Base-by-base conservation (phyloP, 2,113 vertebrate species). In the Odontophorus gujanensis region DNA sequence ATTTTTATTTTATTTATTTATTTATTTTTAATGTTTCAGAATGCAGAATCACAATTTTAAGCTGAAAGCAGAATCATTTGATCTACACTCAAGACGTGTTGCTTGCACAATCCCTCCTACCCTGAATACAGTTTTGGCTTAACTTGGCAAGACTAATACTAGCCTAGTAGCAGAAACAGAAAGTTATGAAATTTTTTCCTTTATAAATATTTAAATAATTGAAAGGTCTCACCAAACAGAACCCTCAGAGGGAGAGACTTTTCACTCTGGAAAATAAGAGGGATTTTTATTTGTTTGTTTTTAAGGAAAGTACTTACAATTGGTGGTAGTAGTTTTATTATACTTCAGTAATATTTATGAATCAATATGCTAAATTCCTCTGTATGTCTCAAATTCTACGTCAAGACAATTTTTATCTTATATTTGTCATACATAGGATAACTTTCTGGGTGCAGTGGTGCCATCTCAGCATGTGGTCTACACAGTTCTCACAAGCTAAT, bases 401-500 rank as follows among this genome's bases (percentile, higher is more conserved):
- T 89, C 66, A 58, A 92, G 73, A 84, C 75, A 92, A 42, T 47
- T 90, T 94, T 90, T 69, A 72, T 88, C 73, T 95, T 63, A 13
- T 62, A 62, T 80, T 84, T 71, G 78, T 65, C 67, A 73, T 62
- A 87, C 79, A 55, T 57, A 74, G 51, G 72, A 83, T 59, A 92
- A 92, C 34, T 81, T 89, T 58, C 19, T 77, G 71, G 47, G 50
- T 28, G 63, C 71, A 82, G 62, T 53, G 74, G 81, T 89, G 66
- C 32, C 81, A 89, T 38, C 94, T 74, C 95, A 87, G 95, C 72
- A 55, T 89, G 96, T 22, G 57, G 83, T 88, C 73, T 42, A 90
- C 88, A 79, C 77, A 61, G 43, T 36, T 90, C 83, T 93, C 10
- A 4, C 85, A 93, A 94, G 65, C 68, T 86, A 88, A 93, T 83